A percentile compares a stretch with the other conserved stretches of the same genome.
These are phyloP conservation scores for Larimichthys polyactis DNA, from an alignment of 2,113 vertebrate genomes.

Conservation along the genomic window DNA sequence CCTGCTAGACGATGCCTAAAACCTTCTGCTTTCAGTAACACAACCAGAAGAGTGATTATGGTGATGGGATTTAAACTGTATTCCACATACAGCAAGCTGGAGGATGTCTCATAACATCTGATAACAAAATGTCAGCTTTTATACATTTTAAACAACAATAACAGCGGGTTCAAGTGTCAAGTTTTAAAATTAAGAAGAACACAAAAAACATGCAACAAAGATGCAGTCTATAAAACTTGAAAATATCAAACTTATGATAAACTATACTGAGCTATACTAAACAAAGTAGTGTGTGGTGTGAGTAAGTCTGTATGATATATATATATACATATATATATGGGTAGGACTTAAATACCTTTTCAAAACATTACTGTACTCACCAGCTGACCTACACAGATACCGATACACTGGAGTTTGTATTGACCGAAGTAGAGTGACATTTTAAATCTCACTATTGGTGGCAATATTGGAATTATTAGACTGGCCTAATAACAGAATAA, in stretches of 20 bases:
- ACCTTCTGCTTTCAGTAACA: constrained; percentile 7
- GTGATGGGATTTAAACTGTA: background rate
- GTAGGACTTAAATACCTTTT: background rate
- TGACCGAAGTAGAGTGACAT: background rate
- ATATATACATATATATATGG: too few relatives aligned
- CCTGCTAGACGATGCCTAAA: constrained; percentile 16
- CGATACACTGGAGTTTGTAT: background rate
- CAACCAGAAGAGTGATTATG: background rate
- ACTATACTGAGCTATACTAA: background rate
- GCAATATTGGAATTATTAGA: constrained; percentile 2
- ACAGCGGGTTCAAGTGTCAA: too few relatives aligned
- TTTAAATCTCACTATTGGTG: background rate
- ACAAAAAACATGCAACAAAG: background rate
- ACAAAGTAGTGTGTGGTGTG: background rate
- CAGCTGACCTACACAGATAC: background rate
- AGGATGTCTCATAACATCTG: too few relatives aligned
- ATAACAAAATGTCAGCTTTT: too few relatives aligned
- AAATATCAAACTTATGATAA: too few relatives aligned
- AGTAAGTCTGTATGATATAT: background rate
- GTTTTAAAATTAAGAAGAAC: too few relatives aligned
- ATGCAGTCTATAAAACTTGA: background rate
- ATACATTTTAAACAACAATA: too few relatives aligned
- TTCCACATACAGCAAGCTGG: background rate
- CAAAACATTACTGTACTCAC: background rate
- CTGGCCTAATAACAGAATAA: background rate